Evolutionary conservation across 2,113 vertebrate species (phyloP).

Genomic region (Cryptoleucopteryx plumbea): DNA sequence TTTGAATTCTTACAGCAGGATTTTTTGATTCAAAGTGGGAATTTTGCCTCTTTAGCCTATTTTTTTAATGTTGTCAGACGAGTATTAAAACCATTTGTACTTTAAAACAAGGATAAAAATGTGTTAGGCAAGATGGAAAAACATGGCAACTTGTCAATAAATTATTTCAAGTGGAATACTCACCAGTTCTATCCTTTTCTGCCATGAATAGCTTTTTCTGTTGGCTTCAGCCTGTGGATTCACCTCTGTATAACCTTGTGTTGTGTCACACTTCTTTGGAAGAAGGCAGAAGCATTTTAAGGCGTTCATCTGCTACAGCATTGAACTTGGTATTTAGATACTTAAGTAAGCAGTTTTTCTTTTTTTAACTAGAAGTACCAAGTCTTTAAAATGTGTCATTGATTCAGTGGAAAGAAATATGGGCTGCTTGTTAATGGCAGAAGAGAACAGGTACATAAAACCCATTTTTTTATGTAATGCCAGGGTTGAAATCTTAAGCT

Average conservation of each 20-base stretch:
- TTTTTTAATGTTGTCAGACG: slow-evolving; percentile 44
- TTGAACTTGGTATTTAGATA: neutral
- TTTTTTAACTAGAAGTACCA: neutral
- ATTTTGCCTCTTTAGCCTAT: slow-evolving; percentile 25
- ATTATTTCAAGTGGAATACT: neutral
- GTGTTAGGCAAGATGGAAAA: neutral
- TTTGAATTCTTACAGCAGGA: neutral
- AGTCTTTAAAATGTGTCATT: neutral
- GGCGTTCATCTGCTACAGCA: neutral
- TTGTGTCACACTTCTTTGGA: neutral
- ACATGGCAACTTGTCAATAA: neutral
- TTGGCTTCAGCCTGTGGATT: neutral
- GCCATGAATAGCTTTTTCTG: neutral
- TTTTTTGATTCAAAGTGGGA: neutral
- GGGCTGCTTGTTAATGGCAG: neutral
- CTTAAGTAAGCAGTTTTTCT: neutral
- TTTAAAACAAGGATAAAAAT: neutral
- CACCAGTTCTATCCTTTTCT: neutral
- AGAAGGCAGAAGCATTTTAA: neutral
- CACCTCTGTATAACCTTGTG: neutral
- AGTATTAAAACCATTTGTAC: slow-evolving; percentile 42
- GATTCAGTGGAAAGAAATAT: fast-evolving
- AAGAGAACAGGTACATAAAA: neutral
- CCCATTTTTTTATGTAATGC: fast-evolving
- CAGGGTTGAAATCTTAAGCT: neutral